Evolutionary conservation across 1,140 invertebrate species (phyloP).

Genomic region (Eriosoma lanigerum): DNA sequence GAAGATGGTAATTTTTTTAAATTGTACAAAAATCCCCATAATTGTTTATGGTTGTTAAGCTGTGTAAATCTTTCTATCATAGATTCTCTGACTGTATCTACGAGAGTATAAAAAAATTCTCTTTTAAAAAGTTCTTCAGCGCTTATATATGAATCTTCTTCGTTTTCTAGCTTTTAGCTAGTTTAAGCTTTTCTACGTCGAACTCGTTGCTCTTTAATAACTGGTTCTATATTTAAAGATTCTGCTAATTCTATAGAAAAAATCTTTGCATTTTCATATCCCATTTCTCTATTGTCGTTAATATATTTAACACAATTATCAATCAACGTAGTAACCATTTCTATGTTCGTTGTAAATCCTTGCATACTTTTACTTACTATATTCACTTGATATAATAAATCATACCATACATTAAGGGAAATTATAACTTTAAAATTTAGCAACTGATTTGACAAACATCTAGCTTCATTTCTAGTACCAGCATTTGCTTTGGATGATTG

Average conservation of each 20-base stretch:
- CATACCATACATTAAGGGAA: slow-evolving; percentile 57
- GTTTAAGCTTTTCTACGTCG: neutral
- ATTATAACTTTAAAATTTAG: slow-evolving; percentile 54
- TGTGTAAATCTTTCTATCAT: slow-evolving; percentile 31
- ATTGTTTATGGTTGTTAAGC: slow-evolving; percentile 17
- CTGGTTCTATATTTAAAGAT: slow-evolving; percentile 3
- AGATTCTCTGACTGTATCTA: slow-evolving; percentile 31
- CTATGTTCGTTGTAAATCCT: slow-evolving; percentile 22
- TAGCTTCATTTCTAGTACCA: slow-evolving; percentile 55
- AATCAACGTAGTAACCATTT: slow-evolving; percentile 1
- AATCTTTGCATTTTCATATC: slow-evolving; percentile 5
- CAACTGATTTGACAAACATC: slow-evolving; percentile 52
- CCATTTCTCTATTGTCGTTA: slow-evolving; percentile 11
- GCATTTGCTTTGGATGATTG: slow-evolving; percentile 48
- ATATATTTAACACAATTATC: slow-evolving; percentile 30
- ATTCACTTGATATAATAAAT: slow-evolving; percentile 51
- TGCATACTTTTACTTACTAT: slow-evolving; percentile 55
- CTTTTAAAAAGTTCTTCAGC: slow-evolving; percentile 17
- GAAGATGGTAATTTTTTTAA: slow-evolving; percentile 31
- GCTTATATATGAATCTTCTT: neutral
- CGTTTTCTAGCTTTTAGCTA: neutral
- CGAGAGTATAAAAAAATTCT: slow-evolving; percentile 33
- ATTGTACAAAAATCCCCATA: slow-evolving; percentile 35
- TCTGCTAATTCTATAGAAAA: slow-evolving; percentile 28
- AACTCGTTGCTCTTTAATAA: slow-evolving; percentile 7